Evolutionary conservation across 2,888 invertebrate species (phyloP), one percentile per base, ranked within the genome.

Genomic region (Apotomis betuletana): DNA sequence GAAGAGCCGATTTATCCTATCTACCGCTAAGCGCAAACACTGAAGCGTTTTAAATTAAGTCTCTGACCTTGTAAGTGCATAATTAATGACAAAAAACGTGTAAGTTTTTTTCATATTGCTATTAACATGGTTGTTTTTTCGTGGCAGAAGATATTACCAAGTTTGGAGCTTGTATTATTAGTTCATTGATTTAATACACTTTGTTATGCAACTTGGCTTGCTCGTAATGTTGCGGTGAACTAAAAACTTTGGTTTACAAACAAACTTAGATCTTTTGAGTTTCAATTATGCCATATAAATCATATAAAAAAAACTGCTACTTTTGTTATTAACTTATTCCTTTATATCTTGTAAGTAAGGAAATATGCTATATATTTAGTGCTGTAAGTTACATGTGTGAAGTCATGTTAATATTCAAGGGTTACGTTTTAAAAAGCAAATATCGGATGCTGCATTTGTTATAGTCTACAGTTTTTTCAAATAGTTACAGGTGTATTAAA

Each of bases 91-190:
- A 61, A 62, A 67, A 67, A 62, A 54, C 67, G 67, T 67, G 61
- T 38, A 52, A 52, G 62, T 0, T 71, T 67, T 67, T 71, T 62
- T 67, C 69, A 49, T 59, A 58, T 38, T 41, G 54, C 10, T 3
- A 27, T 57, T 58, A 67, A 71, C 67, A 27, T 71, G 71, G 71
- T 71, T 67, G 61, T 61, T 71, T 67, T 67, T 71, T 70, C 36
- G 41, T 71, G 71, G 41, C 51, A 60, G 61, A 41, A 9, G 55
- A 51, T 60, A 51, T 62, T 13, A 27, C 51, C 44, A 27, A 62
- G 61, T 67, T 54, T 55, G 60, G 55, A 46, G 61, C 60, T 71
- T 38, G 27, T 57, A 51, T 15, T 13, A 10, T 55, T 49, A 3
- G 13, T 49, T 67, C 10, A 55, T 51, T 60, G 15, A 49, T 60